A percentile compares a stretch with the other conserved stretches of the same genome.
Evolutionary conservation across 2,113 vertebrate species (phyloP).

Genomic region (Cyanoderma ruficeps): DNA sequence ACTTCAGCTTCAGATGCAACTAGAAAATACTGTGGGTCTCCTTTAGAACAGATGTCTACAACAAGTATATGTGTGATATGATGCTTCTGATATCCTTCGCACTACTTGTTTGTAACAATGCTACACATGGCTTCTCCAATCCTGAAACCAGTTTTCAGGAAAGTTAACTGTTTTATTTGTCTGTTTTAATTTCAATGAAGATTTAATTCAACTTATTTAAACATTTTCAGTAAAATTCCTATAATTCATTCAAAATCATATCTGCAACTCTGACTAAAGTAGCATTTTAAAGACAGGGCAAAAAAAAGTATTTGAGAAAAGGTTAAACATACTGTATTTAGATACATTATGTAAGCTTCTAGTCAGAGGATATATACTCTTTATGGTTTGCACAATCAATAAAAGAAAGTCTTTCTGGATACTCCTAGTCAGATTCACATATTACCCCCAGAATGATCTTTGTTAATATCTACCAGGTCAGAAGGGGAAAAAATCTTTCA

Average conservation of each 20-base stretch:
- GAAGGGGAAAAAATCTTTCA: neutral
- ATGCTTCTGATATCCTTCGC: neutral
- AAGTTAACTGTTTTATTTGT: neutral
- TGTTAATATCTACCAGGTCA: neutral
- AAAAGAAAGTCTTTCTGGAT: neutral
- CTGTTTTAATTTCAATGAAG: neutral
- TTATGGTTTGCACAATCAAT: neutral
- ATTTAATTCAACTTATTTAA: neutral
- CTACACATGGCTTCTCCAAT: neutral
- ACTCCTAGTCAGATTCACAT: neutral
- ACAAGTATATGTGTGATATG: neutral
- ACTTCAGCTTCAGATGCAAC: neutral
- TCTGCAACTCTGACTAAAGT: neutral
- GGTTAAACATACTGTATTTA: neutral
- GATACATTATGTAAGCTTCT: neutral
- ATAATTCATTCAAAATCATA: neutral
- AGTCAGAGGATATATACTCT: neutral
- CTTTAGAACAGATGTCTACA: neutral
- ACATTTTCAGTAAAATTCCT: neutral
- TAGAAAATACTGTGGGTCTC: neutral
- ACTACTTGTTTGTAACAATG: neutral
- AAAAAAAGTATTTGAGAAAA: neutral
- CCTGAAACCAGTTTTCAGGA: neutral
- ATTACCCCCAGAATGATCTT: neutral
- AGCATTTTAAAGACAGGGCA: fast-evolving